These are phyloP conservation scores for Caenorhabditis angaria DNA, from an alignment of 2,888 invertebrate species.

Conservation along the genomic window DNA sequence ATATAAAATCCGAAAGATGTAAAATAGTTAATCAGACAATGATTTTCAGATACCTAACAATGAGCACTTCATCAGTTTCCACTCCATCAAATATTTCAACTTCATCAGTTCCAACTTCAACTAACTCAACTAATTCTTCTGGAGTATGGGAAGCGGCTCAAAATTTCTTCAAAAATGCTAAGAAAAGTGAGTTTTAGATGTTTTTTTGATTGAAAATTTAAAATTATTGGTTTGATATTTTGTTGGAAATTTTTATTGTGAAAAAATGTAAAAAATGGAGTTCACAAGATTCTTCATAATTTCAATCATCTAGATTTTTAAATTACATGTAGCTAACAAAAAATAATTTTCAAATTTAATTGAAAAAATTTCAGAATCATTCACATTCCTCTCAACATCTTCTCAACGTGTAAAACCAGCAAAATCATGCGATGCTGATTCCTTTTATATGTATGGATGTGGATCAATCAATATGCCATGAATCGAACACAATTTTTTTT, in stretches of 20 bases:
- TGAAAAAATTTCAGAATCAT: conserved; percentile 1
- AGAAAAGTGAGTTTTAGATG: neutral
- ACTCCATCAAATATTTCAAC: neutral
- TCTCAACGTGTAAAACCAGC: conserved; percentile 38
- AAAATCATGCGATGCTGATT: conserved; percentile 30
- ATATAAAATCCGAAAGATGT: no score
- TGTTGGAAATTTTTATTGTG: neutral
- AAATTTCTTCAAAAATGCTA: neutral
- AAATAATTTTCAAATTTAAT: neutral
- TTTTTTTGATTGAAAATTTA: no score
- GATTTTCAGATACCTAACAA: no score
- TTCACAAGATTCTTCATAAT: no score
- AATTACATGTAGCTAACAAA: no score
- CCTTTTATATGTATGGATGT: conserved; percentile 43
- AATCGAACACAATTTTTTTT: conserved; percentile 7
- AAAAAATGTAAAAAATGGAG: no score
- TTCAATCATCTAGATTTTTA: no score
- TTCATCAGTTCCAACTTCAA: neutral
- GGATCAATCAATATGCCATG: conserved; percentile 46
- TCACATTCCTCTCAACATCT: conserved; percentile 29
- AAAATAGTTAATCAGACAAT: no score
- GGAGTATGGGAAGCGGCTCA: neutral
- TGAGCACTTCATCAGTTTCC: neutral
- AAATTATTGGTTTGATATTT: no score
- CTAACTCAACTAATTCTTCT: neutral